A percentile compares a stretch with the other conserved stretches of the same genome.
Conservation (phyloP, 2,888 invertebrate genomes). For the Acrobeloides nanus region DNA sequence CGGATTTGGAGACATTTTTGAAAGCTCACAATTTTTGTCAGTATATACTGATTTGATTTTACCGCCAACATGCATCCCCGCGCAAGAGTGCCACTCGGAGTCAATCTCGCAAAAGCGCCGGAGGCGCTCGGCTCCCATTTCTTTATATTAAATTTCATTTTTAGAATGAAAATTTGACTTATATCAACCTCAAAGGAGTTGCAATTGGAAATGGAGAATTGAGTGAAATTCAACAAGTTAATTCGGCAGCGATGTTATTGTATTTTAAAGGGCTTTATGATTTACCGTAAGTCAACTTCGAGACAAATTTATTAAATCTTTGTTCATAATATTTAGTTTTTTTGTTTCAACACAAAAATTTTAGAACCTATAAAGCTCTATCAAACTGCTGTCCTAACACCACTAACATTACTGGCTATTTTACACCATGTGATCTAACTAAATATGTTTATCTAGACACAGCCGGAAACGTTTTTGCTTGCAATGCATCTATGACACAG, state of each 20-base stretch:
- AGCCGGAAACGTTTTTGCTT: conserved; percentile 42
- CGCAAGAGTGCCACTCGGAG: too few relatives aligned
- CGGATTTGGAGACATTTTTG: too few relatives aligned
- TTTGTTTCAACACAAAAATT: neutral
- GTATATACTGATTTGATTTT: too few relatives aligned
- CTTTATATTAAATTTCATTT: neutral
- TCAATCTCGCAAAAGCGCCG: too few relatives aligned
- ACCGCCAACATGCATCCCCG: too few relatives aligned
- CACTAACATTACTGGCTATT: neutral
- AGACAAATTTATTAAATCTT: neutral
- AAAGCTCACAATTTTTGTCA: too few relatives aligned
- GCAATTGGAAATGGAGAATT: conserved; percentile 51
- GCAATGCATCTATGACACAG: too few relatives aligned
- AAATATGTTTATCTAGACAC: conserved; percentile 32
- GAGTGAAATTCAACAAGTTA: conserved; percentile 32
- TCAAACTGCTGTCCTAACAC: neutral
- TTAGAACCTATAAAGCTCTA: neutral
- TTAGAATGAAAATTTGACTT: conserved; percentile 24
- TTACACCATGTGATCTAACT: conserved; percentile 18
- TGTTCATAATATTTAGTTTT: neutral
- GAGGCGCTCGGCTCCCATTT: too few relatives aligned
- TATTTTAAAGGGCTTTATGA: conserved; percentile 32
- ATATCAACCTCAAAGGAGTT: conserved; percentile 39
- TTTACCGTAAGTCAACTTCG: conserved; percentile 37
- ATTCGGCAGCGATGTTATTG: conserved; percentile 26